phyloP scores from a whole-genome alignment of 2,797 vertebrate genomes.

The Hoplostethus mediterraneus region DNA sequence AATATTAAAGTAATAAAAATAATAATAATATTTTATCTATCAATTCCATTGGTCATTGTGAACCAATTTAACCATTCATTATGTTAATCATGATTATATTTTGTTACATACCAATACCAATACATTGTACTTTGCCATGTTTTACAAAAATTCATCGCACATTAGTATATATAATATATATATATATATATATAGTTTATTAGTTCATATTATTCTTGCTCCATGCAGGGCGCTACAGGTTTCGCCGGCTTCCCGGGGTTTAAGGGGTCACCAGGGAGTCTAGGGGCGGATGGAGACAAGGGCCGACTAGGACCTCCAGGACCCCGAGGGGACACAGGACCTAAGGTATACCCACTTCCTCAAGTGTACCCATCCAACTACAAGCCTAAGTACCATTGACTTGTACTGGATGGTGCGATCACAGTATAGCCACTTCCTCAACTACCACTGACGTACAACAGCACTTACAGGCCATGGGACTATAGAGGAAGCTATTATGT shows the following conservation, averaged over 20 bases:
- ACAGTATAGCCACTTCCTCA: no score
- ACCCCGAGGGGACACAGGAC: constrained; percentile 81
- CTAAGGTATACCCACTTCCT: constrained; percentile 81
- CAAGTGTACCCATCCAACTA: no score
- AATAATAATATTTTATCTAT: neutral
- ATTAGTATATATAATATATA: no score
- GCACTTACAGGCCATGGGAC: no score
- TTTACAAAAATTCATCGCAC: neutral
- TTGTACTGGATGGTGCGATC: no score
- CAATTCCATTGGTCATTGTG: neutral
- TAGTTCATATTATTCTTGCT: neutral
- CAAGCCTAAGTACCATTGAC: no score
- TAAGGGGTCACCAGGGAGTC: constrained; percentile 86
- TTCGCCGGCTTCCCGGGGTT: constrained; percentile 90
- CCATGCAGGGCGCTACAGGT: constrained; percentile 85
- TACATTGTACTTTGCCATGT: no score
- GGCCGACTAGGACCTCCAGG: constrained; percentile 84
- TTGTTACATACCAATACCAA: no score
- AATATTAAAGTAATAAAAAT: neutral
- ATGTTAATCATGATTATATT: no score
- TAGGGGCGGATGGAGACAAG: constrained; percentile 77
- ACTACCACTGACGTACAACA: no score
- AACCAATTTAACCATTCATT: neutral
- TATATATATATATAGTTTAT: no score
- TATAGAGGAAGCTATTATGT: no score